These are phyloP conservation scores for Podotricha telesiphe DNA, from an alignment of 2,888 invertebrate species.

Conservation along the genomic window DNA sequence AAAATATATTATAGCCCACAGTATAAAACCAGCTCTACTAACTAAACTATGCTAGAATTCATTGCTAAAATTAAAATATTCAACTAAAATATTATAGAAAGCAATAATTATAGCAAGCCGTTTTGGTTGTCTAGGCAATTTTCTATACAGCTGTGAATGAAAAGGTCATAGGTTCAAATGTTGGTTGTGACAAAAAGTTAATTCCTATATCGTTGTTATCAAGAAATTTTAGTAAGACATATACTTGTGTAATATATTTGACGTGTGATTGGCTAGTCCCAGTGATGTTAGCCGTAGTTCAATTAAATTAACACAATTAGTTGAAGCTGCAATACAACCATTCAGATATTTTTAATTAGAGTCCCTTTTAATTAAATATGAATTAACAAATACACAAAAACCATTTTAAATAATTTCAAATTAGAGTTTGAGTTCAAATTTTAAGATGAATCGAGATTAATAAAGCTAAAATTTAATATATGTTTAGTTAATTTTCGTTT, in stretches of 20 bases:
- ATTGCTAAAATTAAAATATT: background rate
- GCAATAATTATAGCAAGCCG: background rate
- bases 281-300: background rate
- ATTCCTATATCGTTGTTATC: no score
- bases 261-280: no score
- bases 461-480: slow-evolving; percentile 20
- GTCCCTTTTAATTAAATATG: background rate
- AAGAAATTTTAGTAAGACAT: no score
- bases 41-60: background rate
- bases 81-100: background rate
- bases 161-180: background rate
- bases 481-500: slow-evolving; percentile 24
- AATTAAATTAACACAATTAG: no score
- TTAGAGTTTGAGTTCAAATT: background rate
- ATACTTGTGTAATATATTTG: no score
- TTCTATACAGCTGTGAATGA: background rate
- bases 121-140: background rate
- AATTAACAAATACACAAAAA: background rate
- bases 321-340: no score
- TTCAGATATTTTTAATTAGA: no score
- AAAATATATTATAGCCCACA: background rate
- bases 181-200: background rate
- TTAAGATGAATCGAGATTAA: background rate
- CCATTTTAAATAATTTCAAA: background rate
- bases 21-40: slow-evolving; percentile 9